A percentile compares a stretch with the other conserved stretches of the same genome.
Evolutionary conservation across 2,797 vertebrate species (phyloP).

Genomic region (Siniperca obscura): DNA sequence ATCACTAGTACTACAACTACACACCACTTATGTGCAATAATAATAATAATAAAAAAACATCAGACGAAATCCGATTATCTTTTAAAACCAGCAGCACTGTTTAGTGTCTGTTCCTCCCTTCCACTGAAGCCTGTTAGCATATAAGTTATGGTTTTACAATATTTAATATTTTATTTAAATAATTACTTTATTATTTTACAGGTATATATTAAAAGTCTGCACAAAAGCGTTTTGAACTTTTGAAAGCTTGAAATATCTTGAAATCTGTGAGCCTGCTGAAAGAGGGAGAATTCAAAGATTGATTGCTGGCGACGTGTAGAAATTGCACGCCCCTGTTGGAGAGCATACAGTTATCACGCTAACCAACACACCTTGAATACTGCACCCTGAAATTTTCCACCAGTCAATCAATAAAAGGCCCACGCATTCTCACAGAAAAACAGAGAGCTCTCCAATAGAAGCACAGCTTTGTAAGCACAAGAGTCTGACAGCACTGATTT

Average conservation of each 20-base stretch:
- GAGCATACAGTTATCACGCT: constrained; percentile 32
- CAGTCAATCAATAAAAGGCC: constrained; percentile 22
- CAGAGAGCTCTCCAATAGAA: constrained; percentile 14
- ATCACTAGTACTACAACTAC: constrained; percentile 70
- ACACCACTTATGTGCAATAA: constrained; percentile 74
- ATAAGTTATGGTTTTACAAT: constrained; percentile 70
- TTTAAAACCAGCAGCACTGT: constrained; percentile 73
- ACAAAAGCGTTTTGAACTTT: constrained; percentile 56
- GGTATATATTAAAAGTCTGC: constrained; percentile 75
- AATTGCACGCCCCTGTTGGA: constrained; percentile 35
- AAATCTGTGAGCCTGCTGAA: constrained; percentile 41
- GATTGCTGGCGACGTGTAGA: constrained; percentile 49
- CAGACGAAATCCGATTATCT: constrained; percentile 72
- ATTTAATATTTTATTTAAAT: constrained; percentile 69
- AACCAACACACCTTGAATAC: constrained; percentile 46
- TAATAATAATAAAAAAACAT: constrained; percentile 48
- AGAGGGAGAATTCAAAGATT: constrained; percentile 44
- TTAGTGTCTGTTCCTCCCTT: constrained; percentile 60
- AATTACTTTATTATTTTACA: constrained; percentile 72
- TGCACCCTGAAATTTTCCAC: constrained; percentile 26
- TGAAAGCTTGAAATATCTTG: constrained; percentile 55
- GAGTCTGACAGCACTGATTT: constrained; percentile 35
- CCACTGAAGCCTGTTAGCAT: constrained; percentile 62
- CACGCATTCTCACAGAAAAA: constrained; percentile 40
- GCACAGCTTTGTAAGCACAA: constrained; percentile 26